phyloP scores from a whole-genome alignment of 2,113 vertebrate genomes.

The Python bivittatus region DNA sequence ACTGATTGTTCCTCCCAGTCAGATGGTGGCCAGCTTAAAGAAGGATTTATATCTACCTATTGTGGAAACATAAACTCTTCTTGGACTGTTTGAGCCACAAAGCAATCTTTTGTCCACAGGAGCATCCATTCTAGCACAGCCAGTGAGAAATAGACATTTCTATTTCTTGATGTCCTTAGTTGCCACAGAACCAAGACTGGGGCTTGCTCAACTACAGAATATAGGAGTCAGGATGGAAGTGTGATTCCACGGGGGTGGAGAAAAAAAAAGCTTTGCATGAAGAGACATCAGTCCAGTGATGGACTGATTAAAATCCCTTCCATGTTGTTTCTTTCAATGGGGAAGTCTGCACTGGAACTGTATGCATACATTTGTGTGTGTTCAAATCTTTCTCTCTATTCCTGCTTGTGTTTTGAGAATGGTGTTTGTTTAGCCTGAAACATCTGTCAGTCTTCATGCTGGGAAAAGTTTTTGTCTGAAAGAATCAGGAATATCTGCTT shows the following conservation, averaged over 20 bases:
- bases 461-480: background rate
- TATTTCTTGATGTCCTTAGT: background rate
- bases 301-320: background rate
- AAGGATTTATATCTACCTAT: slow-evolving; percentile 54
- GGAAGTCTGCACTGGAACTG: background rate
- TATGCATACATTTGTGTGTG: background rate
- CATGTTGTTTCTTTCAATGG: background rate
- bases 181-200: background rate
- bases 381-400: background rate
- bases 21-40: slow-evolving; percentile 40
- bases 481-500: background rate
- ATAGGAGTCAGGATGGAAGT: background rate
- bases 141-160: background rate
- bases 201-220: background rate
- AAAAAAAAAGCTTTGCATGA: background rate
- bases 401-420: background rate
- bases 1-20: slow-evolving; percentile 52
- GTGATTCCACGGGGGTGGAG: background rate
- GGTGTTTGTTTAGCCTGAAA: too few species aligned
- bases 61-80: slow-evolving; percentile 25
- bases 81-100: background rate
- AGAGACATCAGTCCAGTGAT: background rate
- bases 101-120: slow-evolving; percentile 28
- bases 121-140: background rate
- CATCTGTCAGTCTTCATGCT: background rate